These are phyloP conservation scores for Misgurnus anguillicaudatus DNA, from an alignment of 2,113 vertebrate species.

Conservation along the genomic window DNA sequence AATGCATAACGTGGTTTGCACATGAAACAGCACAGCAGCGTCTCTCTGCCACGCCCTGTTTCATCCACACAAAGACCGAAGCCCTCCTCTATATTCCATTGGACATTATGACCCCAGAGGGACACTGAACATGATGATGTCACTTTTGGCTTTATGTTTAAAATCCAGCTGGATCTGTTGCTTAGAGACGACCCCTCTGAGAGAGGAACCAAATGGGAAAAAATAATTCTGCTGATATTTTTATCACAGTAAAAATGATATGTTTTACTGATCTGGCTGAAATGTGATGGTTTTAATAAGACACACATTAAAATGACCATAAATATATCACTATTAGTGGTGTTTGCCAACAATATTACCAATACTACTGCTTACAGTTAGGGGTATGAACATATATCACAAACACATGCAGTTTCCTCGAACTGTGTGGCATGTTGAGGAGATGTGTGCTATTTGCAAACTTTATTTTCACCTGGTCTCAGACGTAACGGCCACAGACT, in stretches of 20 bases:
- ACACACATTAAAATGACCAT: not conserved
- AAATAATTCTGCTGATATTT: not conserved
- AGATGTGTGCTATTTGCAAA: not conserved
- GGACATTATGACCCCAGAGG: constrained; percentile 28
- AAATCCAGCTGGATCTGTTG: constrained; percentile 50
- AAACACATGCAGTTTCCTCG: too few relatives aligned
- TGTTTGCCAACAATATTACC: not conserved
- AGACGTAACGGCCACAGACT: too few relatives aligned
- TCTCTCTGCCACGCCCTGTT: not conserved
- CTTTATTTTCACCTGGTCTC: too few relatives aligned
- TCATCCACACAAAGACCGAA: constrained; percentile 25
- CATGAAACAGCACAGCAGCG: not conserved
- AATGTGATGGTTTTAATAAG: not conserved
- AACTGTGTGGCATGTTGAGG: not conserved
- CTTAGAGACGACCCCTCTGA: constrained; percentile 43
- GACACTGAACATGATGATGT: constrained; percentile 43
- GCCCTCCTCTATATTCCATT: constrained; percentile 29
- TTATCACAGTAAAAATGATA: not conserved
- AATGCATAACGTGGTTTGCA: too few relatives aligned
- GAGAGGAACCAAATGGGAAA: not conserved
- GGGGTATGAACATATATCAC: not conserved
- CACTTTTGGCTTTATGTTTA: constrained; percentile 43
- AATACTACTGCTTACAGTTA: not conserved
- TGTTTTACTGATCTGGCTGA: not conserved
- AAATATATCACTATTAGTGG: not conserved